Conservation (phyloP, 2,797 vertebrate species). For the Cephalopachus bancanus region DNA sequence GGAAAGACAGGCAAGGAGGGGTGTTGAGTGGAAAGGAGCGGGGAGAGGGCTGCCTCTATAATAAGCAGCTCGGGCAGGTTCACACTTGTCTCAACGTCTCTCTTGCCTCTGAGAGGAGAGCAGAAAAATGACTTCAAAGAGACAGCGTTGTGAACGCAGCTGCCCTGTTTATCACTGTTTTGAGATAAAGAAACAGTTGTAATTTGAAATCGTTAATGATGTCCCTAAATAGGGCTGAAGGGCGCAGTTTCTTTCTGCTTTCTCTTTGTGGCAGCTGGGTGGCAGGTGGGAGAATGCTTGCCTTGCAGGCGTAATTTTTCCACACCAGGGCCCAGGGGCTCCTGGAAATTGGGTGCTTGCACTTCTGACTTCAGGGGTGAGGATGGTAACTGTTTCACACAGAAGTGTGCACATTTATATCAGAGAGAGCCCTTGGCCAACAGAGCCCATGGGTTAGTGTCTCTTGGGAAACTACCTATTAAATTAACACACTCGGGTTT, state of each 20-base stretch:
- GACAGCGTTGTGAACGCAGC: not conserved
- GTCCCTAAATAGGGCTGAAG: slow-evolving; percentile 65
- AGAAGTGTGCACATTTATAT: slow-evolving; percentile 66
- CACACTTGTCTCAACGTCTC: slow-evolving; percentile 65
- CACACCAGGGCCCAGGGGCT: slow-evolving; percentile 43
- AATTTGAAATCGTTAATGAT: slow-evolving; percentile 69
- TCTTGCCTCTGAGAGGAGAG: slow-evolving; percentile 65
- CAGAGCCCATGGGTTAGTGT: slow-evolving; percentile 38
- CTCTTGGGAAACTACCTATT: slow-evolving; percentile 70
- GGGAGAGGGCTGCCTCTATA: slow-evolving; percentile 5
- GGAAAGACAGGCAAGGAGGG: slow-evolving; percentile 62
- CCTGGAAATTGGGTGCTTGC: slow-evolving; percentile 82
- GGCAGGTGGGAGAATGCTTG: slow-evolving; percentile 63
- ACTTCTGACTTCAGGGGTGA: slow-evolving; percentile 79
- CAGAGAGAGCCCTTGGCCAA: slow-evolving; percentile 41
- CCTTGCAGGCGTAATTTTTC: slow-evolving; percentile 75
- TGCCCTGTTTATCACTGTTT: slow-evolving; percentile 62
- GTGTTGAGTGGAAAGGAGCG: not conserved
- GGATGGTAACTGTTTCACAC: slow-evolving; percentile 64
- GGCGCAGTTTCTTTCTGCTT: slow-evolving; percentile 29
- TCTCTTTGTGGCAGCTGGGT: slow-evolving; percentile 50
- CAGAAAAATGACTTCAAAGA: slow-evolving; percentile 69
- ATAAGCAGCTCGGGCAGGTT: slow-evolving; percentile 66
- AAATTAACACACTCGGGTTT: slow-evolving; percentile 62
- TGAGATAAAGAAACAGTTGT: slow-evolving; percentile 73